Percentiles rank a stretch among this genome's conserved stretches.
phyloP scores from a whole-genome alignment of 2,888 invertebrate species.

The Hyposoter dolosus region DNA sequence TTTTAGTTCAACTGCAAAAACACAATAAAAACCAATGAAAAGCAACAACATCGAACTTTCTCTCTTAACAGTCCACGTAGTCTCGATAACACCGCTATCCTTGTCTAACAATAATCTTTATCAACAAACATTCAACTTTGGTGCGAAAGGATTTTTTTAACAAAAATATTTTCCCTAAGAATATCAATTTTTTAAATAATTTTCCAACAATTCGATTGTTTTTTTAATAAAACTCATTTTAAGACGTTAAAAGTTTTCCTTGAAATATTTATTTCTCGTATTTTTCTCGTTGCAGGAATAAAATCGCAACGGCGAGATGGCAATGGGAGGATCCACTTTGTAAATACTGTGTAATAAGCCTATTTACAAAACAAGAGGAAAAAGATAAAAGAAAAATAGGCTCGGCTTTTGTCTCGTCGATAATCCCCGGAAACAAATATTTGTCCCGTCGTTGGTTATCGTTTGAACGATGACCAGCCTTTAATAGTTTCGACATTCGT shows the following conservation, averaged over 20 bases:
- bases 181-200: neutral
- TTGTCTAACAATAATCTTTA: constrained; percentile 4
- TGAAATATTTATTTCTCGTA: neutral
- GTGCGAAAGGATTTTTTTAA: constrained; percentile 8
- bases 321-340: constrained; percentile 77
- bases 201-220: neutral
- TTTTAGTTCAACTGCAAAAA: neutral
- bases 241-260: neutral
- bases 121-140: constrained; percentile 2
- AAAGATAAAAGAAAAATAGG: constrained; percentile 65
- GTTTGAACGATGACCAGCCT: constrained; percentile 72
- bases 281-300: constrained; percentile 77
- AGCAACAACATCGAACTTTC: neutral
- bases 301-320: constrained; percentile 75
- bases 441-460: constrained; percentile 43
- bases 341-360: constrained; percentile 83
- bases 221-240: neutral
- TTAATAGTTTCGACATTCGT: constrained; percentile 67
- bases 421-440: neutral
- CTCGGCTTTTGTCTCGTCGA: constrained; percentile 67
- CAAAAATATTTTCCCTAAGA: neutral
- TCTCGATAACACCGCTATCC: constrained; percentile 1
- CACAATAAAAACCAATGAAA: neutral
- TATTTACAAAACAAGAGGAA: constrained; percentile 65
- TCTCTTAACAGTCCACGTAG: constrained; percentile 14